Evolutionary conservation across 2,888 invertebrate species (phyloP).

Genomic region (Lasioglossum calceatum): DNA sequence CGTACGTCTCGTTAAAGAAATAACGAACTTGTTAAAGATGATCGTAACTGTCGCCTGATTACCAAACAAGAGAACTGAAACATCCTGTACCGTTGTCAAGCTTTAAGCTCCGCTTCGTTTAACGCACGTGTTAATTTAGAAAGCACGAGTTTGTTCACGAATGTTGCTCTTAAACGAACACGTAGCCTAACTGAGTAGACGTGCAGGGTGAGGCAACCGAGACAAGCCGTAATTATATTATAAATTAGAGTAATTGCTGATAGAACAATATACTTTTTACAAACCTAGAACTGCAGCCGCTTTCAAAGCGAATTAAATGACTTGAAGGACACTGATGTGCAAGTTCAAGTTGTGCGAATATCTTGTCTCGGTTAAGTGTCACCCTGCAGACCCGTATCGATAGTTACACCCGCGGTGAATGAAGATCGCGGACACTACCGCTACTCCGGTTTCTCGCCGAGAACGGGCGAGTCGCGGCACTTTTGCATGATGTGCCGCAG

Average conservation of each 20-base stretch:
- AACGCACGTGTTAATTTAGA: background rate
- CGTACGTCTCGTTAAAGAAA: too few species aligned
- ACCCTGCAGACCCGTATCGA: background rate
- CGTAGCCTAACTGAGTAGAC: background rate
- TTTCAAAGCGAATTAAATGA: too few species aligned
- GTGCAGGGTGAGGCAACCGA: background rate
- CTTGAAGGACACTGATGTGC: too few species aligned
- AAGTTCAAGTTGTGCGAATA: too few species aligned
- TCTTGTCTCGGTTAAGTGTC: background rate
- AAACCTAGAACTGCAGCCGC: too few species aligned
- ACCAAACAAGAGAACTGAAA: background rate
- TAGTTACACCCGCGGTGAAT: background rate
- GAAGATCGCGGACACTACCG: background rate
- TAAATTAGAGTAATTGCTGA: too few species aligned
- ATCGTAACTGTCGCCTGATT: too few species aligned
- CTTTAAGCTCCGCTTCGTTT: background rate
- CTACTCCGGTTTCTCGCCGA: conserved; percentile 42
- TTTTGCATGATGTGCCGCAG: conserved; percentile 70
- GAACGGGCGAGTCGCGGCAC: conserved; percentile 57
- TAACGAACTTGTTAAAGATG: too few species aligned
- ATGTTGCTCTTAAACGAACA: background rate
- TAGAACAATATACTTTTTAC: too few species aligned
- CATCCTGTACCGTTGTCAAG: background rate
- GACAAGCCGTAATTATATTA: background rate
- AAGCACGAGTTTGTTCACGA: background rate